Conservation (phyloP, 2,888 invertebrate genomes). For the Ceratothoa steindachneri region DNA sequence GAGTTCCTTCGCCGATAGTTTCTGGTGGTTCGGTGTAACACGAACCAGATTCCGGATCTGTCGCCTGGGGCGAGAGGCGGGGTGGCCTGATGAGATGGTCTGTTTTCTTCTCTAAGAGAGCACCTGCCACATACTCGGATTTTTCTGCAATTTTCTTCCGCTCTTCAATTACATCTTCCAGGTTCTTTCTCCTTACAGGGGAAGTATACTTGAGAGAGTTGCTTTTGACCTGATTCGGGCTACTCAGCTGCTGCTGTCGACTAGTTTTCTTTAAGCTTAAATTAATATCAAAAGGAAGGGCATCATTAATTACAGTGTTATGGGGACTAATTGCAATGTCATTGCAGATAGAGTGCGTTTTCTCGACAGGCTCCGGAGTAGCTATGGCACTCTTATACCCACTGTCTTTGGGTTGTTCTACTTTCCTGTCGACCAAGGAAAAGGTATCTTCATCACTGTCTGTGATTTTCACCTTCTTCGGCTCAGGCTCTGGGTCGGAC, state of each 20-base stretch:
- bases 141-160: conserved; percentile 38
- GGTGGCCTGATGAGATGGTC: neutral
- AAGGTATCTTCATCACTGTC: conserved; percentile 40
- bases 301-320: conserved; percentile 23
- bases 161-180: conserved; percentile 42
- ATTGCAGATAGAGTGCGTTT: conserved; percentile 24
- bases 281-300: neutral
- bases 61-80: neutral
- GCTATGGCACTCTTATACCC: conserved; percentile 48
- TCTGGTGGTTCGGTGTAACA: neutral
- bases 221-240: conserved; percentile 2
- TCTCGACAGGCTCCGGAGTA: conserved; percentile 44
- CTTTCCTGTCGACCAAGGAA: conserved; percentile 14
- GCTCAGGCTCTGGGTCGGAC: conserved; percentile 36
- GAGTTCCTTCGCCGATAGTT: neutral
- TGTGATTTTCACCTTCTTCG: conserved; percentile 30
- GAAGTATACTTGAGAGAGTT: conserved; percentile 29
- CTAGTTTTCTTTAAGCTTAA: neutral
- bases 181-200: conserved; percentile 34
- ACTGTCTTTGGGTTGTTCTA: conserved; percentile 46
- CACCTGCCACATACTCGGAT: conserved; percentile 15
- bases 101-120: neutral
- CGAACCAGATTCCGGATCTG: neutral
- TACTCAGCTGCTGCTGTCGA: conserved; percentile 25
- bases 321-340: conserved; percentile 29